Conservation (phyloP, 2,113 vertebrate species). For the Myodes glareolus region DNA sequence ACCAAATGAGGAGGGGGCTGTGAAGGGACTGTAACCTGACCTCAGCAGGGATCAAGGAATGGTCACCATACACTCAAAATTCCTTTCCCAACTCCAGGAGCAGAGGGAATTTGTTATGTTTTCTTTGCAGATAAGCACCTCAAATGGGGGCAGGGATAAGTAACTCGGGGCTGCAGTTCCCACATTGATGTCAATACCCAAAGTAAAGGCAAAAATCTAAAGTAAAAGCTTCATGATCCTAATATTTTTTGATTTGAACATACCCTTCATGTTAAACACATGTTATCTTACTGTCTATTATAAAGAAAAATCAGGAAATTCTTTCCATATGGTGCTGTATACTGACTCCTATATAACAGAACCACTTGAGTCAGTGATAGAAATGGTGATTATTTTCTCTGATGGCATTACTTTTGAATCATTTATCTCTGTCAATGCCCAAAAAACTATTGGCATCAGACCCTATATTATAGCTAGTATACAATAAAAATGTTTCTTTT, state of each 20-base stretch:
- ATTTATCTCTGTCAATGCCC: slow-evolving; percentile 32
- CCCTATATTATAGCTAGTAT: background rate
- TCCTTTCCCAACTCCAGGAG: no score
- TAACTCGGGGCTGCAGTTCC: no score
- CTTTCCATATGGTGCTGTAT: background rate
- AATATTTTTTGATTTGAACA: slow-evolving; percentile 43
- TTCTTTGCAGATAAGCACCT: no score
- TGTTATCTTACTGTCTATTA: background rate
- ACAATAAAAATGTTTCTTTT: slow-evolving; percentile 40
- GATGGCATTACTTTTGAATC: background rate
- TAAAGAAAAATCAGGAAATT: background rate
- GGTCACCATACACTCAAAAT: no score
- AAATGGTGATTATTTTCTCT: background rate
- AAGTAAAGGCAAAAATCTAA: slow-evolving; percentile 36
- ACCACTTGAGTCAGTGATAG: background rate
- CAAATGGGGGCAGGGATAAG: no score
- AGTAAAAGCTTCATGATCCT: slow-evolving; percentile 27
- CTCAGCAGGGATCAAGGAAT: no score
- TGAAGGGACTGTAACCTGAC: no score
- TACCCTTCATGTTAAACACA: background rate
- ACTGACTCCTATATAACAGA: slow-evolving; percentile 31
- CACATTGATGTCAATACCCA: background rate
- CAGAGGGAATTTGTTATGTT: no score
- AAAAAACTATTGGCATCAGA: background rate
- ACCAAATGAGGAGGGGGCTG: no score